Evolutionary conservation across 2,888 invertebrate genomes (phyloP).

Genomic region (Branchellion lobata): DNA sequence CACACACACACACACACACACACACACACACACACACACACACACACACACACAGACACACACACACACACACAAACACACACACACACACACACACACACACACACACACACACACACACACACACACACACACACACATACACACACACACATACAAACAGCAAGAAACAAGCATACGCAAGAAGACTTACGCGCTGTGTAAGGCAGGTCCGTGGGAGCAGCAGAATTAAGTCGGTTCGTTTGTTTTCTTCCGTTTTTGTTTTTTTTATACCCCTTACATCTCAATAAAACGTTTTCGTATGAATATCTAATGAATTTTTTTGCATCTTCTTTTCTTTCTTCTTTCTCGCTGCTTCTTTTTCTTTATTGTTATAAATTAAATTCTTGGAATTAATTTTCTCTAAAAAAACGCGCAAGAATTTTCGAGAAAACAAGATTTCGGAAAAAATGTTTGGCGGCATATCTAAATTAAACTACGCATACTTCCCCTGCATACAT

Average conservation of each 20-base stretch:
- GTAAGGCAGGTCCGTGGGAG: slow-evolving; percentile 17
- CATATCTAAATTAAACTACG: too few species aligned
- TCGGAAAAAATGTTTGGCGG: too few species aligned
- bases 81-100: slow-evolving; percentile 9
- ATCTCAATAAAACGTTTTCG: slow-evolving; percentile 21
- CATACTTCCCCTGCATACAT: too few species aligned
- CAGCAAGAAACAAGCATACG: slow-evolving; percentile 7
- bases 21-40: slow-evolving; percentile 22
- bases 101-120: neutral
- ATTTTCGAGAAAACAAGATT: too few species aligned
- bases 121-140: neutral
- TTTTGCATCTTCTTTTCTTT: neutral
- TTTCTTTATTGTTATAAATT: neutral
- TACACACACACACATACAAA: neutral
- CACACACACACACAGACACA: slow-evolving; percentile 1
- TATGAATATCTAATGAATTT: slow-evolving; percentile 17
- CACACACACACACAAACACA: neutral
- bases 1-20: slow-evolving; percentile 20
- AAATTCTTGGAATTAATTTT: slow-evolving; percentile 5
- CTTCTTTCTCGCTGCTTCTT: neutral
- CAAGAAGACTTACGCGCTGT: slow-evolving; percentile 18
- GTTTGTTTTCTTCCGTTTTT: slow-evolving; percentile 21
- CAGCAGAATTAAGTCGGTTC: slow-evolving; percentile 19
- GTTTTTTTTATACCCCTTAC: slow-evolving; percentile 21
- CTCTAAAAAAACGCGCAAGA: neutral